Evolutionary conservation across 2,888 invertebrate species (phyloP), one percentile per base, ranked within the genome.

Genomic region (Lithophane leautieri): DNA sequence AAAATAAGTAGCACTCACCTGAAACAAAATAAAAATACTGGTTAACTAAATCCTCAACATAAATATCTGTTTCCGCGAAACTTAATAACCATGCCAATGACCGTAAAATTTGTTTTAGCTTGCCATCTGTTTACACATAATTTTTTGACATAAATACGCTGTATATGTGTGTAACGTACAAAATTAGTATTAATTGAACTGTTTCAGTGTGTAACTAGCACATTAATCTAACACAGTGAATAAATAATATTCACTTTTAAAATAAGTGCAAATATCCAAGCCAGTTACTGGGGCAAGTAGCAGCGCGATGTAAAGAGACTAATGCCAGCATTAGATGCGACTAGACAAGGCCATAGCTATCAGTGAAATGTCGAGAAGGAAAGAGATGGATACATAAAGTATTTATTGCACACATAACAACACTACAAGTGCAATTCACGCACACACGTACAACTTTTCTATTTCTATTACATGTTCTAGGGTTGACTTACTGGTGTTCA

Each of bases 291-390:
- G 91, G 85, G 87, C 86, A 86, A 79, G 81, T 85, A 89, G 83
- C 73, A 74, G 78, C 73, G 72, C 80, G 80, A 86, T 93, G 90
- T 93, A 92, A 96, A 96, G 94, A 88, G 89, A 93, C 96, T 95
- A 95, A 95, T 90, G 94, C 96, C 94, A 95, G 96, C 95, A 96
- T 96, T 96, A 96, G 96, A 96, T 96, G 96, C 95, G 95, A 96
- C 96, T 96, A 96, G 96, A 96, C 96, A 96, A 96, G 96, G 96
- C 96, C 95, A 94, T 92, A 95, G 94, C 95, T 96, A 96, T 96
- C 96, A 95, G 95, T 96, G 95, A 96, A 96, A 96, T 96, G 96
- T 95, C 94, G 96, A 95, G 96, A 94, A 93, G 93, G 96, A 96
- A 95, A 96, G 96, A 96, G 96, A 96, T 92, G 94, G 96, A 92